These are phyloP conservation scores for Lymantria dispar DNA, from an alignment of 2,888 invertebrate genomes.

Conservation along the genomic window DNA sequence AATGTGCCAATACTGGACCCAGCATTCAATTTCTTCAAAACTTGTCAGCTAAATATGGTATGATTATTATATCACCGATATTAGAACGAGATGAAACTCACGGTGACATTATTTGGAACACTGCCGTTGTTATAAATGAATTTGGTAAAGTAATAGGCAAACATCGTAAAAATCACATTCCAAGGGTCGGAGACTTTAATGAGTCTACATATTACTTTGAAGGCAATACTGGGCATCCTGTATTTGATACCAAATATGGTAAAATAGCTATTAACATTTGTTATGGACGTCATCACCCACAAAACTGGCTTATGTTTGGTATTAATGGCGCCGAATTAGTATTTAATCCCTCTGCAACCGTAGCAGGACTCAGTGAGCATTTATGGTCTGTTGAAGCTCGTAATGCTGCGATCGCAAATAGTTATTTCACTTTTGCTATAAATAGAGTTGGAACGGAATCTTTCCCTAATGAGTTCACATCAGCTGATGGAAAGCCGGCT, in stretches of 20 bases:
- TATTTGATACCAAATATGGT: constrained; percentile 93
- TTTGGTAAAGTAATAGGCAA: constrained; percentile 94
- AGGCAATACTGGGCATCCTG: constrained; percentile 97
- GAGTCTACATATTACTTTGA: constrained; percentile 99
- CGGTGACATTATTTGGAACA: constrained; percentile 97
- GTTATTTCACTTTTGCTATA: constrained; percentile 95
- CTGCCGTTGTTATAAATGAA: constrained; percentile 95
- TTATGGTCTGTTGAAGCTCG: constrained; percentile 98
- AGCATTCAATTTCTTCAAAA: constrained; percentile 91
- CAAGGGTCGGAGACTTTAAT: constrained; percentile 98
- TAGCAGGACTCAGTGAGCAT: constrained; percentile 91
- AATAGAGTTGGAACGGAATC: constrained; percentile 97
- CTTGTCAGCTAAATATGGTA: constrained; percentile 90
- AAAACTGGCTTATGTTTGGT: constrained; percentile 99
- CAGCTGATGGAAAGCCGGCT: constrained; percentile 86
- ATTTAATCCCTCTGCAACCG: constrained; percentile 99
- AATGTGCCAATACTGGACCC: constrained; percentile 92
- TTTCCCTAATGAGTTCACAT: constrained; percentile 84
- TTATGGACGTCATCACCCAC: constrained; percentile 98
- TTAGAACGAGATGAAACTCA: constrained; percentile 94
- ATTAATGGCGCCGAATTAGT: constrained; percentile 99
- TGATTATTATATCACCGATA: constrained; percentile 98
- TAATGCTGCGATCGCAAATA: constrained; percentile 98
- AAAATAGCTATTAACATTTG: constrained; percentile 98
- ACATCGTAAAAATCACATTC: constrained; percentile 99